phyloP scores from a whole-genome alignment of 2,113 vertebrate species.

The Hyaena hyaena region DNA sequence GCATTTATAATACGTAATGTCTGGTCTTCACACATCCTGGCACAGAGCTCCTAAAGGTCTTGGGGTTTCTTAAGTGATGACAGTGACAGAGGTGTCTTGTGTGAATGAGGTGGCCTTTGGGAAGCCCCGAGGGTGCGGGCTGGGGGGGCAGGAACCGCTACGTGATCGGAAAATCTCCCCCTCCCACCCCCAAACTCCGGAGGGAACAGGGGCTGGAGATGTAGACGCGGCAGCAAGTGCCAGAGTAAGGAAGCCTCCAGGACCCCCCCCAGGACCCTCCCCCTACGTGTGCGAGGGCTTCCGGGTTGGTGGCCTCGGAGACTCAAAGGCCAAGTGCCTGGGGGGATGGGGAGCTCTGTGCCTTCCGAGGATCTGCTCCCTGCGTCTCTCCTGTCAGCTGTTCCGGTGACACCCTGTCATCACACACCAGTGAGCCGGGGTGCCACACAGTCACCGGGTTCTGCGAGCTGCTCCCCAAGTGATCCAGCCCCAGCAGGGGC shows the following conservation, averaged over 20 bases:
- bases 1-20: background rate
- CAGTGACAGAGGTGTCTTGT: background rate
- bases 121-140: background rate
- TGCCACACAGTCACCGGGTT: background rate
- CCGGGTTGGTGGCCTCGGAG: accelerated
- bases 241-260: background rate
- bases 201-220: background rate
- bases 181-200: background rate
- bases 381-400: background rate
- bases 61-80: background rate
- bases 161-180: background rate
- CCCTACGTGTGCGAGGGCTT: background rate
- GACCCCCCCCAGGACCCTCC: background rate
- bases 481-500: background rate
- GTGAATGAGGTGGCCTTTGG: background rate
- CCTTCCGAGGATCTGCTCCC: no score
- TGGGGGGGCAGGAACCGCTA: background rate
- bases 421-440: background rate
- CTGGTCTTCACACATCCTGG: background rate
- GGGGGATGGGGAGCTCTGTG: no score
- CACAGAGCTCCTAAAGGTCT: background rate
- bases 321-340: no score
- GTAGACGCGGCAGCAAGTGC: background rate
- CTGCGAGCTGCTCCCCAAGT: background rate
- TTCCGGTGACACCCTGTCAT: background rate